These are phyloP conservation scores for Rhinophrynus dorsalis DNA, from an alignment of 2,797 vertebrate species.

Conservation along the genomic window DNA sequence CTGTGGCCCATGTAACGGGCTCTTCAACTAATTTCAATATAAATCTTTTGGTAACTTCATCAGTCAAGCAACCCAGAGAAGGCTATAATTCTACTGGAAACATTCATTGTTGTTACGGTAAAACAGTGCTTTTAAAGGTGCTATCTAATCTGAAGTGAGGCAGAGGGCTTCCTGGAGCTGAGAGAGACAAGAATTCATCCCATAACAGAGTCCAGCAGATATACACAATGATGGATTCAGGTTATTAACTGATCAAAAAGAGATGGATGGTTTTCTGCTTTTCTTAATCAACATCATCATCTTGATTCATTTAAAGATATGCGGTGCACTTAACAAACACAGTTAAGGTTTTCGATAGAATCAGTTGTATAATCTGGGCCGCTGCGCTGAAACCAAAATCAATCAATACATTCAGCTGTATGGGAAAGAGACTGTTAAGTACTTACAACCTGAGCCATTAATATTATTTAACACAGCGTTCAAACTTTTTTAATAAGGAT, in stretches of 20 bases:
- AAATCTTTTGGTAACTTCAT: too few relatives aligned
- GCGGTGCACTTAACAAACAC: slow-evolving; percentile 86
- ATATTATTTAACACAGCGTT: slow-evolving; percentile 97
- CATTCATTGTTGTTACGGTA: slow-evolving; percentile 8
- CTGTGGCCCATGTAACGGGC: too few relatives aligned
- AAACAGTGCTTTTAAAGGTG: slow-evolving; percentile 12
- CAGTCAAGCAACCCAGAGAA: too few relatives aligned
- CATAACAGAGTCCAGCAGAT: slow-evolving; percentile 64
- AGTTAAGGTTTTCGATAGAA: slow-evolving; percentile 97
- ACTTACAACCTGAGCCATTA: slow-evolving; percentile 93
- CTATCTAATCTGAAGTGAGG: slow-evolving; percentile 35
- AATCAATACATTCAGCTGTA: slow-evolving; percentile 98
- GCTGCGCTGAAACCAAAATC: slow-evolving; percentile 72
- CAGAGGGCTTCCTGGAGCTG: slow-evolving; percentile 55
- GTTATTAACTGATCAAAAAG: slow-evolving; percentile 98
- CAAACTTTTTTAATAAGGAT: slow-evolving; percentile 90
- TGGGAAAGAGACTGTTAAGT: slow-evolving; percentile 85
- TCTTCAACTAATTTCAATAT: too few relatives aligned
- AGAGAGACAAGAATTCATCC: slow-evolving; percentile 68
- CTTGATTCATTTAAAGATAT: slow-evolving; percentile 99
- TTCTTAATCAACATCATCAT: slow-evolving; percentile 98
- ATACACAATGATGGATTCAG: slow-evolving; percentile 96
- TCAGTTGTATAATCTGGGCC: slow-evolving; percentile 90
- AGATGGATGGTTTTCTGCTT: slow-evolving; percentile 93
- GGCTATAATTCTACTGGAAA: slow-evolving; percentile 1